Evolutionary conservation across 2,797 vertebrate species (phyloP), one percentile per base, ranked within the genome.

Genomic region (Sebastiscus albofasciatus): DNA sequence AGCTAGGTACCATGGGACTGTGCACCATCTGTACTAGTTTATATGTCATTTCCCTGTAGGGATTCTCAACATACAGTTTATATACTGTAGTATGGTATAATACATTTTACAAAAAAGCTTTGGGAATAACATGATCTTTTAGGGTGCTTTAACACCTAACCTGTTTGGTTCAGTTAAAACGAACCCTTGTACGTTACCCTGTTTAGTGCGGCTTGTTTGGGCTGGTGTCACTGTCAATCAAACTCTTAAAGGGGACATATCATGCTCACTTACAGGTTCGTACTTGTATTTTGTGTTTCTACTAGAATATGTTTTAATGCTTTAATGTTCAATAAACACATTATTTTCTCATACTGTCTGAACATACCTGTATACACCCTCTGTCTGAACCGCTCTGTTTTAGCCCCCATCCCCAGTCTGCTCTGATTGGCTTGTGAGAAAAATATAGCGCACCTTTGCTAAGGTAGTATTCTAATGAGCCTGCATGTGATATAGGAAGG

Each of bases 21-120:
- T 16, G 39, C 14, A 16, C 1, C 39, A 42, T 42, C 14, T 42
- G 2, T 2, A 42, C 2, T 42, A 42, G 39, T 49, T 49, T 49
- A 49, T 6, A 75, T 52, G 76, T 42, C 1, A 42, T 42, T 42
- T 42, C 39, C 39, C 39, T 42, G 0, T 16, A 42, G 39, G 39
- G 46, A 52, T 46, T 74, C 14, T 73, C 65, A 81, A 46, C 65
- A 79, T 82, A 49, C 55, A 58, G 68, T 79, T 80, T 70, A 77
- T 81, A 77, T 69, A 69, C 72, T 64, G 64, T 6, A 22, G 9
- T 26, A 3, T 26, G 18, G 22, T 26, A 20, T 58, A 18, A 24
- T 62, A 9, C 8, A 27, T 27, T 59, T 76, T 13, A 20, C 49
- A 20, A 24, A 67, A 67, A 60, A 26, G 11, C 16, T 54, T 61